Evolutionary conservation across 1,140 invertebrate genomes (phyloP).

Genomic region (Cydia strobilella): DNA sequence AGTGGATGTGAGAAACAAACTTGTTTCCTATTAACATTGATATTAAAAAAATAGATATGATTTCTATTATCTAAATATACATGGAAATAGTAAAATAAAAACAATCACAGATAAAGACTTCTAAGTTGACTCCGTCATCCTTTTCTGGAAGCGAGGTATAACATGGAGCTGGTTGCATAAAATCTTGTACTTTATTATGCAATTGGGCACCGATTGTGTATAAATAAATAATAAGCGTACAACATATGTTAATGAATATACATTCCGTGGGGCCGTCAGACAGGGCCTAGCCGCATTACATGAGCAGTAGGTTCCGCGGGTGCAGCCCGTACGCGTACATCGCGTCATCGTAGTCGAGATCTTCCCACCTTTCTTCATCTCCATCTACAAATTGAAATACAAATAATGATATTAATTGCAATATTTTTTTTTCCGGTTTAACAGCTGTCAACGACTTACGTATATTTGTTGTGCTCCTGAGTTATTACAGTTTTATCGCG

Average conservation of each 20-base stretch:
- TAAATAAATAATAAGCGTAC: conserved; percentile 12
- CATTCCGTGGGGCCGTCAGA: conserved; percentile 24
- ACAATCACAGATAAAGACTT: conserved; percentile 32
- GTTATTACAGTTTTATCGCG: too few species aligned
- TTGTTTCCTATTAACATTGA: conserved; percentile 8
- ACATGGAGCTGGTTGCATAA: background rate
- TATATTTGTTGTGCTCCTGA: too few species aligned
- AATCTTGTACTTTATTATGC: background rate
- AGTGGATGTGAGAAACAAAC: background rate
- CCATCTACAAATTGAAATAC: conserved; percentile 42
- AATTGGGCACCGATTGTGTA: background rate
- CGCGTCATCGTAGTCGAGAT: conserved; percentile 48
- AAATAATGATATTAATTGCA: too few species aligned
- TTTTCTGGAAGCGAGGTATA: background rate
- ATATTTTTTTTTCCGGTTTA: too few species aligned
- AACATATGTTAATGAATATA: background rate
- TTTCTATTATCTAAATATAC: conserved; percentile 27
- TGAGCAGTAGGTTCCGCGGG: conserved; percentile 44
- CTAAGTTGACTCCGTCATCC: conserved; percentile 2
- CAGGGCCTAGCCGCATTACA: conserved; percentile 34
- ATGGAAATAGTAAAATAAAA: conserved; percentile 29
- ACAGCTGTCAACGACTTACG: too few species aligned
- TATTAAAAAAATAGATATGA: conserved; percentile 22
- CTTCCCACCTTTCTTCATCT: conserved; percentile 58
- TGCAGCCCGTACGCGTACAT: conserved; percentile 43